Percentiles rank a stretch among this genome's conserved stretches.
phyloP scores from a whole-genome alignment of 2,797 vertebrate genomes.

The Anguilla obscura region DNA sequence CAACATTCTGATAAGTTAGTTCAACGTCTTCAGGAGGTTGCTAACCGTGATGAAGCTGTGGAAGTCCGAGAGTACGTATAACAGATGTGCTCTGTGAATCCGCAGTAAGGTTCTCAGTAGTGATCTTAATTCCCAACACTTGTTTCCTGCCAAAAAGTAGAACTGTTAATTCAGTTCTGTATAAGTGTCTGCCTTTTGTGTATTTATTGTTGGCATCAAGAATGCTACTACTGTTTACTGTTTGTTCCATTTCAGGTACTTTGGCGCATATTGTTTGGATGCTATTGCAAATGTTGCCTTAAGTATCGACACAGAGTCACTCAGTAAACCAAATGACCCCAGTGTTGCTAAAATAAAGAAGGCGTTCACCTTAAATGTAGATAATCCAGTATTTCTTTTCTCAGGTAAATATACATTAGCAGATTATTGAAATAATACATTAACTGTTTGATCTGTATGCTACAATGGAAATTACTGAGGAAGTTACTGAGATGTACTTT shows the following conservation, averaged over 20 bases:
- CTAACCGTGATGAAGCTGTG: not conserved
- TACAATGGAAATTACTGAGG: too few species aligned
- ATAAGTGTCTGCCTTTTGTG: not conserved
- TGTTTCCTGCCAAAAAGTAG: not conserved
- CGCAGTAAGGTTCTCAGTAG: not conserved
- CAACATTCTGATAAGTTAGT: constrained; percentile 8
- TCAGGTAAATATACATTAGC: not conserved
- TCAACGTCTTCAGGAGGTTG: not conserved
- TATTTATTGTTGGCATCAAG: not conserved
- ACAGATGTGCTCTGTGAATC: not conserved
- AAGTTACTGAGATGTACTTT: too few species aligned
- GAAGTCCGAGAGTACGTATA: not conserved
- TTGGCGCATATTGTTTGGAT: not conserved
- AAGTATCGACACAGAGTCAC: not conserved
- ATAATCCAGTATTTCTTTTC: not conserved
- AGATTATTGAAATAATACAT: too few species aligned
- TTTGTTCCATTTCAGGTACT: not conserved
- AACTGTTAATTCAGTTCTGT: not conserved
- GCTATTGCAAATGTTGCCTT: not conserved
- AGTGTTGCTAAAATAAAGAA: not conserved
- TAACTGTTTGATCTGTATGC: too few species aligned
- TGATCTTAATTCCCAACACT: not conserved
- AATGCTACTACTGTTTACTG: not conserved
- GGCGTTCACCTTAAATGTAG: not conserved
- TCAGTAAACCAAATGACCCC: not conserved